A percentile compares a stretch with the other conserved stretches of the same genome.
These are phyloP conservation scores for Bufotes viridis DNA, from an alignment of 2,797 vertebrate genomes.

Conservation along the genomic window DNA sequence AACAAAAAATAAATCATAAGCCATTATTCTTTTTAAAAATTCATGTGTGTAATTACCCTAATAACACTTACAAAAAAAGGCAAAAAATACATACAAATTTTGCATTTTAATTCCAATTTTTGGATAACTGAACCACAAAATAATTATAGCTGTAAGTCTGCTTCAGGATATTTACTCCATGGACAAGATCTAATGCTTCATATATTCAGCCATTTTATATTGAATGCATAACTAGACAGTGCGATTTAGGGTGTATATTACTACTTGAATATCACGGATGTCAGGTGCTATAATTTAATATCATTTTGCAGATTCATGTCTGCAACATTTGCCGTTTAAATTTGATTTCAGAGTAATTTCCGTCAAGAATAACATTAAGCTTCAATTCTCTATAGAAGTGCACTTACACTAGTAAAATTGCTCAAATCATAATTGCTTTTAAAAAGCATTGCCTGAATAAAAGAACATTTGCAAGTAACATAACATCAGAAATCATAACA, in stretches of 20 bases:
- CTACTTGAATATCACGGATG: background rate
- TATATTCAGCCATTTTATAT: too few relatives aligned
- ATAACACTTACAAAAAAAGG: too few relatives aligned
- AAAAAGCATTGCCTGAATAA: slow-evolving; percentile 7
- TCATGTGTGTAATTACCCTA: too few relatives aligned
- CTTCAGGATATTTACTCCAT: too few relatives aligned
- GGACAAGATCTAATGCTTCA: too few relatives aligned
- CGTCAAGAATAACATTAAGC: slow-evolving; percentile 4
- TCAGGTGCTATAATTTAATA: background rate
- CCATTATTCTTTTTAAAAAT: too few relatives aligned
- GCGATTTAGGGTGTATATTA: background rate
- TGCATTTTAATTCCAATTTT: too few relatives aligned
- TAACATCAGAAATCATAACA: background rate
- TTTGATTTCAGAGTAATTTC: background rate
- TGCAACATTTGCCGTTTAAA: background rate
- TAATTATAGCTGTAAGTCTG: too few relatives aligned
- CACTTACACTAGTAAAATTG: background rate
- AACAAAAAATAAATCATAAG: too few relatives aligned
- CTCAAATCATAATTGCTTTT: slow-evolving; percentile 28
- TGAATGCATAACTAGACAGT: too few relatives aligned
- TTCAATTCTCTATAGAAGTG: background rate
- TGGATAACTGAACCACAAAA: too few relatives aligned
- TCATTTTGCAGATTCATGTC: background rate
- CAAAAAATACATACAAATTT: too few relatives aligned
- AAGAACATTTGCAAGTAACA: slow-evolving; percentile 4